Evolutionary conservation across 1,140 invertebrate species (phyloP), one percentile per base, ranked within the genome.

Genomic region (Vanessa atalanta): DNA sequence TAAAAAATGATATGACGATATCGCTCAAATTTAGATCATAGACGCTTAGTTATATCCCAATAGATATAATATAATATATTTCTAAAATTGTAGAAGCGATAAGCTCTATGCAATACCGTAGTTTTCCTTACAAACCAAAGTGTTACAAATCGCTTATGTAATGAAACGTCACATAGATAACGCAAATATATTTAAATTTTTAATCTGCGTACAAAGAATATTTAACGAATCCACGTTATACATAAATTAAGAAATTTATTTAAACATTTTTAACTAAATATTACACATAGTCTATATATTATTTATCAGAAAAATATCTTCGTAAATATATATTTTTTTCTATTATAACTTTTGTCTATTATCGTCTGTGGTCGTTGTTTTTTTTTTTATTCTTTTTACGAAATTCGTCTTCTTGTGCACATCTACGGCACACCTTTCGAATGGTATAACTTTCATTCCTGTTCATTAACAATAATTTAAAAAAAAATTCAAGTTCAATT

Each of bases 1-100:
- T 68, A 68, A 23, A n/a, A 23, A 8, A 60, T 11, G 16, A 57
- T 57, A 57, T 60, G 53, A 68, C 53, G 15, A 50, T 37, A n/a
- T 47, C 66, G 66, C 66, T 68, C 66, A 68, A 68, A 57, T 57
- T 68, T 68, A 68, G 53, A 13, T 8, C 57, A 47, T 57, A 68
- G n/a, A 16, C 13, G n/a, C 26, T 23, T 68, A 68, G 16, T 68
- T 68, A 37, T 20, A 57, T 15, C 0, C 23, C 57, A 61, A 55
- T 61, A 61, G 31, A 43, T 9, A 43, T 37, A 31, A 43, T 6
- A 37, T n/a, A 61, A 61, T 15, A 37, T 61, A 61, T 16, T 61
- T 61, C 23, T 26, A 57, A 31, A 31, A 61, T 31, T n/a, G 23
- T 15, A 20, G 20, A 20, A 57, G 55, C 23, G 9, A 57, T 20